Evolutionary conservation across 2,888 invertebrate species (phyloP).

Genomic region (Drosophila yooni): DNA sequence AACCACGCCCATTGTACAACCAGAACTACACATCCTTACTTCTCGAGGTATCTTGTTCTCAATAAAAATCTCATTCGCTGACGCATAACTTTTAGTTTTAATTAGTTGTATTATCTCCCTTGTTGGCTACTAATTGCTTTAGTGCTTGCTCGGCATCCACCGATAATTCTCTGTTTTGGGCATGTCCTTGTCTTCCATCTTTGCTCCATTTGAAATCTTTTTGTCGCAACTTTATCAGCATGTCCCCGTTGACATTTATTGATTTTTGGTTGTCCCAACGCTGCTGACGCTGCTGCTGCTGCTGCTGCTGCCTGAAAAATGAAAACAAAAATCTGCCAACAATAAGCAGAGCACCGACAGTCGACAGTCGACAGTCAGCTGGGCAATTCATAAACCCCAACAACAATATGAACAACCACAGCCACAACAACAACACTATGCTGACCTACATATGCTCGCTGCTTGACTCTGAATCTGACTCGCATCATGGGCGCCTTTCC

Average conservation of each 20-base stretch:
- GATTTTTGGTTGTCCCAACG: slow-evolving; percentile 55
- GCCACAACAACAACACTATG: slow-evolving; percentile 23
- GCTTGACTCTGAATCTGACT: slow-evolving; percentile 62
- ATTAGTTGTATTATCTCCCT: slow-evolving; percentile 80
- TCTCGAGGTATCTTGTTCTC: slow-evolving; percentile 54
- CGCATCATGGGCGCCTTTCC: slow-evolving; percentile 50
- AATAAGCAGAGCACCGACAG: slow-evolving; percentile 22
- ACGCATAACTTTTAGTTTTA: slow-evolving; percentile 81
- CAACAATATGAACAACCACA: slow-evolving; percentile 25
- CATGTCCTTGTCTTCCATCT: slow-evolving; percentile 43
- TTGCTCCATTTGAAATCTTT: slow-evolving; percentile 67
- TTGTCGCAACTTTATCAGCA: slow-evolving; percentile 78
- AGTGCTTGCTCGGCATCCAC: slow-evolving; percentile 60
- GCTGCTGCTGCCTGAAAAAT: slow-evolving; percentile 46
- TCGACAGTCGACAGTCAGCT: slow-evolving; percentile 65
- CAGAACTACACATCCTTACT: neutral
- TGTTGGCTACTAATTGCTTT: slow-evolving; percentile 77
- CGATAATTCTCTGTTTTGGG: slow-evolving; percentile 41
- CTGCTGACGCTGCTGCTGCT: slow-evolving; percentile 17
- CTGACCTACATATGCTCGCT: slow-evolving; percentile 74
- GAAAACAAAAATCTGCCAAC: slow-evolving; percentile 70
- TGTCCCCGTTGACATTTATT: slow-evolving; percentile 75
- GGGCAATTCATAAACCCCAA: slow-evolving; percentile 72
- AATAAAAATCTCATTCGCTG: slow-evolving; percentile 80
- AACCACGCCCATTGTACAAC: slow-evolving; percentile 23